Percentiles rank a stretch among this genome's conserved stretches.
Conservation (phyloP, 2,888 invertebrate species). For the Megamerina dolium region DNA sequence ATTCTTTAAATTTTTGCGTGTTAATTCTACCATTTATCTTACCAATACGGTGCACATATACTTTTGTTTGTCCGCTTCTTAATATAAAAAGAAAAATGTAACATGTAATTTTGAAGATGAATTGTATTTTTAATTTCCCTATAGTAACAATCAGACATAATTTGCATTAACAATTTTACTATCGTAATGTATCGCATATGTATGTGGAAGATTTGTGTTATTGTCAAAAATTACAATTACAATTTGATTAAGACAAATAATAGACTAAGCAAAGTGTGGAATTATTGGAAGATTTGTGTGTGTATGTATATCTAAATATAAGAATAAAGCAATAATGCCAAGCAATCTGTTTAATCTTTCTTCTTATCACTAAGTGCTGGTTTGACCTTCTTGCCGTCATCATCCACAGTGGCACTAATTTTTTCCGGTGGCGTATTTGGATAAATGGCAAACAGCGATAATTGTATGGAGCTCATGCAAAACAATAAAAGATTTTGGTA, state of each 20-base stretch:
- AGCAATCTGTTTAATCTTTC: slow-evolving; percentile 12
- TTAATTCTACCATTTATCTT: no score
- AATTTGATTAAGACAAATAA: neutral
- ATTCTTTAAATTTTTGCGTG: no score
- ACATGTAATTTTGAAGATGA: no score
- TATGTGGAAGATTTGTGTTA: slow-evolving; percentile 42
- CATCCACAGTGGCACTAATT: neutral
- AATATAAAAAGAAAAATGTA: no score
- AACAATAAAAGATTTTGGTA: slow-evolving; percentile 67
- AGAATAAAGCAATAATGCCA: no score
- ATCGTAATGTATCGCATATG: neutral
- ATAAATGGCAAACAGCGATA: slow-evolving; percentile 64
- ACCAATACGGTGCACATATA: no score
- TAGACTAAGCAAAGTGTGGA: neutral
- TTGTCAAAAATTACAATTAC: slow-evolving; percentile 41
- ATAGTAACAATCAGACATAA: no score
- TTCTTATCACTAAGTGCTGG: slow-evolving; percentile 30
- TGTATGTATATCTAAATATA: neutral
- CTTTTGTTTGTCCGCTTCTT: no score
- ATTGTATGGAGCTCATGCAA: slow-evolving; percentile 56
- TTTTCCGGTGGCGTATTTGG: slow-evolving; percentile 52
- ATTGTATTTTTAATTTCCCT: no score
- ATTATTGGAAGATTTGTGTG: neutral
- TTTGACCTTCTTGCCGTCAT: slow-evolving; percentile 16
- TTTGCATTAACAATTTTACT: no score